These are phyloP conservation scores for Fragum fragum DNA, from an alignment of 2,888 invertebrate genomes.

Conservation along the genomic window DNA sequence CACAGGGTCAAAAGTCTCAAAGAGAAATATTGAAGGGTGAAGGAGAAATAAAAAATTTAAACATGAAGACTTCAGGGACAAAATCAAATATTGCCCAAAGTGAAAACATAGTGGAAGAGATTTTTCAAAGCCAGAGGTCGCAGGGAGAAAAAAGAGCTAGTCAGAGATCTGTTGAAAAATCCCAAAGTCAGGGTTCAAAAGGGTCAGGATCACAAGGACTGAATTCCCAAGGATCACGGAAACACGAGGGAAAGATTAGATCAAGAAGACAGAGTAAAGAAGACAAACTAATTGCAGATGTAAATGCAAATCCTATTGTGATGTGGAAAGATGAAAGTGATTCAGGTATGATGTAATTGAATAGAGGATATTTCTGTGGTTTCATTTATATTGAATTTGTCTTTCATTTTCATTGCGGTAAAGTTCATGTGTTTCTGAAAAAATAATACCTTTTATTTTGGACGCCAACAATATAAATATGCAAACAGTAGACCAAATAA, in stretches of 20 bases:
- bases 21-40: neutral
- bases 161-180: neutral
- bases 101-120: neutral
- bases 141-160: neutral
- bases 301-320: conserved; percentile 50
- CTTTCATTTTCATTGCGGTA: too few species aligned
- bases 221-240: conserved; percentile 19
- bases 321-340: conserved; percentile 58
- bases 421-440: too few species aligned
- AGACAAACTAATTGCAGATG: conserved; percentile 14
- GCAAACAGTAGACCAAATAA: too few species aligned
- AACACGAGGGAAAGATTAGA: conserved; percentile 12
- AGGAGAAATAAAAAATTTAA: neutral
- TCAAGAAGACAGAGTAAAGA: conserved; percentile 28
- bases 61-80: neutral
- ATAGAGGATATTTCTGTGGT: too few species aligned
- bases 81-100: neutral
- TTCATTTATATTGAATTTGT: too few species aligned
- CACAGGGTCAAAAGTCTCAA: conserved; percentile 23
- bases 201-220: conserved; percentile 16
- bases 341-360: conserved; percentile 31
- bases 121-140: conserved; percentile 21
- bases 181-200: conserved; percentile 21
- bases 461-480: too few species aligned
- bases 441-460: too few species aligned